phyloP scores from a whole-genome alignment of 2,797 vertebrate genomes.

The Cossypha polioptera region DNA sequence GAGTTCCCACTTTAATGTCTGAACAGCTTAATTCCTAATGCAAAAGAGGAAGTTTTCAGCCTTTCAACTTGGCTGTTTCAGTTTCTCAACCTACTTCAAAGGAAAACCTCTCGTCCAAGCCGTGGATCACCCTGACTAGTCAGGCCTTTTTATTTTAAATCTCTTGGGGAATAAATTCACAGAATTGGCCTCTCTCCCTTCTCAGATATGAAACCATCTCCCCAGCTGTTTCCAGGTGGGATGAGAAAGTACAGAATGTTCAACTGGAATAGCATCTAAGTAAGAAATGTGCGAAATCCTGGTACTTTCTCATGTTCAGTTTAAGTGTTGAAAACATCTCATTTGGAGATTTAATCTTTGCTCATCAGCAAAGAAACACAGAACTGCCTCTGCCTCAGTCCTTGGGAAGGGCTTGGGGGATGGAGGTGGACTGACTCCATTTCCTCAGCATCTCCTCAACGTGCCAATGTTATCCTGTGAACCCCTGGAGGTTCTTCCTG shows the following conservation, averaged over 20 bases:
- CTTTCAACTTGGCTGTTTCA: neutral
- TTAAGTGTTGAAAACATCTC: neutral
- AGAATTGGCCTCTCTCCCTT: neutral
- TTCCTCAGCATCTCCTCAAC: neutral
- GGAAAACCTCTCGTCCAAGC: neutral
- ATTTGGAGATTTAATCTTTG: neutral
- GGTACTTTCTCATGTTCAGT: neutral
- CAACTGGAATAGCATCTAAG: neutral
- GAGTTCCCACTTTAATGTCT: neutral
- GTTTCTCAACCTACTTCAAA: neutral
- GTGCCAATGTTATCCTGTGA: fast-evolving
- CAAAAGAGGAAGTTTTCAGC: neutral
- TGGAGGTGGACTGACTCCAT: neutral
- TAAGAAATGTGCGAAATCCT: neutral
- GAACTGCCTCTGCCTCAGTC: neutral
- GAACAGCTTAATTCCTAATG: neutral
- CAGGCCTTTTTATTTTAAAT: neutral
- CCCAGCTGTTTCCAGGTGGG: neutral
- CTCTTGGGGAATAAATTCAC: neutral
- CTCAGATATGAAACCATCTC: neutral
- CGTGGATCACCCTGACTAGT: neutral
- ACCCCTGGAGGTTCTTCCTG: neutral
- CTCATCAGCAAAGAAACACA: neutral
- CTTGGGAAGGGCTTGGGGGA: neutral
- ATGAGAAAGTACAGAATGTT: neutral